A percentile compares a stretch with the other conserved stretches of the same genome.
Evolutionary conservation across 37 sponge, comb jelly and placozoan genomes (phyloP).

Genomic region (Bolinopsis microptera): DNA sequence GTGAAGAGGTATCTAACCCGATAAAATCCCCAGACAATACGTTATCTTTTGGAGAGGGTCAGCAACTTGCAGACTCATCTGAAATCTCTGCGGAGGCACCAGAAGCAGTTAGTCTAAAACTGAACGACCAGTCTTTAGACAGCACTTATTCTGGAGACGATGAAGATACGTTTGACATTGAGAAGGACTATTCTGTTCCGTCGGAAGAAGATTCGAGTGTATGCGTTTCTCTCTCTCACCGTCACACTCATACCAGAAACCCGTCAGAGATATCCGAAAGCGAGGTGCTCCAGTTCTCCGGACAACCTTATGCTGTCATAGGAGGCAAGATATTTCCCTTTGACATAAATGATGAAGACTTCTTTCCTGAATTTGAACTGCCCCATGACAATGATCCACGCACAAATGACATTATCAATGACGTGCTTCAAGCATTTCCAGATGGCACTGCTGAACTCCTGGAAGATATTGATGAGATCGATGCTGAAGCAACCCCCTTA

Average conservation of each 20-base stretch:
- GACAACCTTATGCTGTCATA: background rate
- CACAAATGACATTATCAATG: background rate
- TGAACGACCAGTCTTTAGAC: background rate
- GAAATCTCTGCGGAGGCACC: background rate
- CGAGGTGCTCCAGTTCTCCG: background rate
- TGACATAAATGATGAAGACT: background rate
- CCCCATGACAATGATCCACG: background rate
- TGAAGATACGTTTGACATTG: background rate
- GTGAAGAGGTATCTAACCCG: background rate
- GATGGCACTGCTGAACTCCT: background rate
- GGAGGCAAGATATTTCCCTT: constrained; percentile 1
- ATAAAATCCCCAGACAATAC: background rate
- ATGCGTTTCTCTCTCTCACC: background rate
- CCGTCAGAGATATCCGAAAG: background rate
- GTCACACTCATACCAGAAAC: background rate
- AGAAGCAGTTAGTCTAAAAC: background rate
- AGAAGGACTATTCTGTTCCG: background rate
- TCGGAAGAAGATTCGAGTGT: background rate
- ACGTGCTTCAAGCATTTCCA: background rate
- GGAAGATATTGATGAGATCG: background rate
- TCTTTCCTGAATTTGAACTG: background rate
- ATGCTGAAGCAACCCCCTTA: background rate
- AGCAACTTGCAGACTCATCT: background rate
- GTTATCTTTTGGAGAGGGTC: background rate
- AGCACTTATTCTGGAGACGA: background rate